phyloP scores from a whole-genome alignment of 1,140 invertebrate genomes.

The Arion vulgaris region DNA sequence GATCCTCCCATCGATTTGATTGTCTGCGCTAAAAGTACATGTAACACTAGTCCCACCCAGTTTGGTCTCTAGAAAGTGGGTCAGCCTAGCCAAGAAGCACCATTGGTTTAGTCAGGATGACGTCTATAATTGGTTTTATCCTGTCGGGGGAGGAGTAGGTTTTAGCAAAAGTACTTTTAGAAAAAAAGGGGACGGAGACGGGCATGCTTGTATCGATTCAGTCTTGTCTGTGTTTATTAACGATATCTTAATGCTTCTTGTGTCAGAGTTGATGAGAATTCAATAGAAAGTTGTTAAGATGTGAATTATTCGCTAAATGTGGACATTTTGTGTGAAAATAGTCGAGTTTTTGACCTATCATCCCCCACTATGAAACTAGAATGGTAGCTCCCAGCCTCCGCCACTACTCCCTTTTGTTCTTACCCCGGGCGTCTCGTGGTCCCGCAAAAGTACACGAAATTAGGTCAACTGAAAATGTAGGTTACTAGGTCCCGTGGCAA shows the following conservation, averaged over 20 bases:
- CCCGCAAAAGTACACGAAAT: constrained; percentile 25
- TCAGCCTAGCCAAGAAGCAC: neutral
- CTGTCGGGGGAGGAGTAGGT: neutral
- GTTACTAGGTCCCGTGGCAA: constrained; percentile 35
- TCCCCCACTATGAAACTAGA: no score
- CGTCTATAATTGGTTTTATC: neutral
- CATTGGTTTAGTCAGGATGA: constrained; percentile 7
- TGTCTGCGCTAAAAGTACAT: neutral
- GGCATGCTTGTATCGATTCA: neutral
- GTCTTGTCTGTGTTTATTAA: no score
- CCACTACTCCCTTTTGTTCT: neutral
- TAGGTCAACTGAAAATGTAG: constrained; percentile 34
- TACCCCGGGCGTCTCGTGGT: neutral
- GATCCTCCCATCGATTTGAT: neutral
- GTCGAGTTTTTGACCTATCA: no score
- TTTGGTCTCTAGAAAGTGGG: constrained; percentile 9
- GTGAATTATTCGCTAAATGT: no score
- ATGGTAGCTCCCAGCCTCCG: neutral
- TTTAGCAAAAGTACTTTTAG: neutral
- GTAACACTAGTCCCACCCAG: neutral
- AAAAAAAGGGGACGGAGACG: neutral
- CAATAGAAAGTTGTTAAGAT: no score
- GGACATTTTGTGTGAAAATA: no score
- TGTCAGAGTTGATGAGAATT: no score
- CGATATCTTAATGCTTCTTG: no score